These are phyloP conservation scores for Diuraphis noxia DNA, from an alignment of 1,140 invertebrate species.

Conservation along the genomic window DNA sequence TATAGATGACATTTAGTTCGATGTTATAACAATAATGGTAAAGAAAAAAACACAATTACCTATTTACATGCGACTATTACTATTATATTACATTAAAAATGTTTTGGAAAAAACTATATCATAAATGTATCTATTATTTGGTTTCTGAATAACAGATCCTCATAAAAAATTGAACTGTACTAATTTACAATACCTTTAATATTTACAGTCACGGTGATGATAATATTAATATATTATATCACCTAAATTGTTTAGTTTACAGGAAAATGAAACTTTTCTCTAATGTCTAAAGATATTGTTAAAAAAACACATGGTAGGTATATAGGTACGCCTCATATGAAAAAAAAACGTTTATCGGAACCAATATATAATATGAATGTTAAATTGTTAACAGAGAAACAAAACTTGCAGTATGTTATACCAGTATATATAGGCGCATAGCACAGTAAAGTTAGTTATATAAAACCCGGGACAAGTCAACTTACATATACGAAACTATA, in stretches of 20 bases:
- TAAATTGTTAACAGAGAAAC: neutral
- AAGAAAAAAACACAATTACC: neutral
- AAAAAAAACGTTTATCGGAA: neutral
- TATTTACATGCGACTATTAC: neutral
- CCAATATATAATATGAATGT: neutral
- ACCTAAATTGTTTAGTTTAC: neutral
- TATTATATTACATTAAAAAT: neutral
- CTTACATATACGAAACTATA: neutral
- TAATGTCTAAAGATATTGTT: neutral
- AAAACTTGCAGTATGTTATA: neutral
- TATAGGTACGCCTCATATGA: neutral
- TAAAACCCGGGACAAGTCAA: neutral
- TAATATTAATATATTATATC: neutral
- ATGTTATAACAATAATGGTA: neutral
- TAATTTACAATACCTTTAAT: neutral
- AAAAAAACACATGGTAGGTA: neutral
- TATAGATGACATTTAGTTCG: neutral
- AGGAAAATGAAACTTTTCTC: neutral
- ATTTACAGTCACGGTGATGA: neutral
- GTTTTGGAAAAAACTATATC: neutral
- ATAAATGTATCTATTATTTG: neutral
- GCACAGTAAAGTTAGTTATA: neutral
- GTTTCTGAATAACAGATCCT: neutral
- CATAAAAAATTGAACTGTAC: neutral
- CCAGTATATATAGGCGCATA: neutral